Conservation (phyloP, 2,797 vertebrate species). For the Linurgus olivaceus region DNA sequence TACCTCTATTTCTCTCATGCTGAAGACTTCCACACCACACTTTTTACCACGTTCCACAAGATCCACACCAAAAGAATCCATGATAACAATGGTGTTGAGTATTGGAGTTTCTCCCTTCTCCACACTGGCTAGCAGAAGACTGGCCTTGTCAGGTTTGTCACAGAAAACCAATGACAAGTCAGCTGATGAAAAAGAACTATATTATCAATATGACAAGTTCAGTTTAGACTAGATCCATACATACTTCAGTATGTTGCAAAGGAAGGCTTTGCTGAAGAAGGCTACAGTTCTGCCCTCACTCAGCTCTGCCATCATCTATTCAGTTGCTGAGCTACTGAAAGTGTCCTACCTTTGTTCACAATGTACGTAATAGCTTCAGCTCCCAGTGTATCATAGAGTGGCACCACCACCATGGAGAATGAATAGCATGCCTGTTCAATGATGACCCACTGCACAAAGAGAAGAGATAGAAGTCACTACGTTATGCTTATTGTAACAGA, state of each 20-base stretch:
- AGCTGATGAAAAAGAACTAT: conserved; percentile 73
- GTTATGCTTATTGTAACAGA: not conserved
- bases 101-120: conserved; percentile 73
- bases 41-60: conserved; percentile 82
- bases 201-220: not conserved
- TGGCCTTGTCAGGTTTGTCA: conserved; percentile 87
- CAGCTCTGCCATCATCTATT: not conserved
- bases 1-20: conserved; percentile 87
- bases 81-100: conserved; percentile 86
- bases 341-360: conserved; percentile 85
- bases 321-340: not conserved
- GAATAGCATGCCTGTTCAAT: conserved; percentile 93
- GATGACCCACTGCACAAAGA: conserved; percentile 87
- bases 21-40: conserved; percentile 84
- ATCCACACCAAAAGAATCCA: conserved; percentile 84
- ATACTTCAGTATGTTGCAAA: not conserved
- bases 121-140: conserved; percentile 79
- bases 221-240: not conserved
- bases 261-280: not conserved
- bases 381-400: conserved; percentile 94
- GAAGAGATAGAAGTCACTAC: not conserved
- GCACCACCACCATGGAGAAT: conserved; percentile 90
- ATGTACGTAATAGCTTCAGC: conserved; percentile 87
- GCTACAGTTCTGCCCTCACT: not conserved
- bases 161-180: conserved; percentile 88